These are phyloP conservation scores for Neodiprion lecontei DNA, from an alignment of 1,140 invertebrate genomes.

Conservation along the genomic window DNA sequence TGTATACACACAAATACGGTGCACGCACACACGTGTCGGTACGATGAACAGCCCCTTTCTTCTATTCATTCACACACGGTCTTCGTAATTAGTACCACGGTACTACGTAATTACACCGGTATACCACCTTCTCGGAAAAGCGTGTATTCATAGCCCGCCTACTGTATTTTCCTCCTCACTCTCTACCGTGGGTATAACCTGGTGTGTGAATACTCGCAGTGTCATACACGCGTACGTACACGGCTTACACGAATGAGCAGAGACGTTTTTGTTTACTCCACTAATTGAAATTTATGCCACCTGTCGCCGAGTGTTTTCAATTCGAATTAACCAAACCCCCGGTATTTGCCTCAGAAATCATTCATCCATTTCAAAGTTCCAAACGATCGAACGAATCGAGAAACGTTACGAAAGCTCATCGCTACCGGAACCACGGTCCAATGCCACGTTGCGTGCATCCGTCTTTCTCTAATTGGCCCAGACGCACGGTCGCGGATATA, in stretches of 20 bases:
- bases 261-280: too few relatives aligned
- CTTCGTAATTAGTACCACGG: slow-evolving; percentile 5
- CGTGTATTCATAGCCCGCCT: background rate
- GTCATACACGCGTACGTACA: background rate
- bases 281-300: too few relatives aligned
- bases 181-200: background rate
- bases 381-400: background rate
- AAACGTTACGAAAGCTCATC: too few relatives aligned
- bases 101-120: background rate
- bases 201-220: too few relatives aligned
- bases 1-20: background rate
- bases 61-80: background rate
- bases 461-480: background rate
- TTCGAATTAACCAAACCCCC: background rate
- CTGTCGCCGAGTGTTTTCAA: background rate
- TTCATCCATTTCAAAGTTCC: background rate
- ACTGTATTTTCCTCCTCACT: background rate
- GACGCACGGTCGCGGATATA: background rate
- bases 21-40: too few relatives aligned
- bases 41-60: background rate
- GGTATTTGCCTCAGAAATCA: background rate
- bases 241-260: background rate
- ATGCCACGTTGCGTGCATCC: background rate
- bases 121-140: background rate
- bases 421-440: too few relatives aligned